Base-by-base conservation (phyloP, 1,140 invertebrate genomes). In the Zophobas morio region DNA sequence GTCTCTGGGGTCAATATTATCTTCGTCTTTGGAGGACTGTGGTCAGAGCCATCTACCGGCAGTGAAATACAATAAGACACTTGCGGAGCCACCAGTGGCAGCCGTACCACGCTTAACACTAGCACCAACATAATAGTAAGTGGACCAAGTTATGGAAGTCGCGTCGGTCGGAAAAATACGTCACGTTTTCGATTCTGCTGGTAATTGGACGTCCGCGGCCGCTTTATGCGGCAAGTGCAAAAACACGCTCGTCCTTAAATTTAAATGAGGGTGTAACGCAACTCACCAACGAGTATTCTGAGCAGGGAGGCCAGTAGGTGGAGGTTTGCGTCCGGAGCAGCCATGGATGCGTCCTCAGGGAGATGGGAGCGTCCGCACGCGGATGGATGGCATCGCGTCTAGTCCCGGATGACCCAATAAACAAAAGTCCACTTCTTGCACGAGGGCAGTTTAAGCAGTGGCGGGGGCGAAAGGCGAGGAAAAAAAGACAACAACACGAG, bases 261-360 rank as follows among this genome's bases (percentile, higher is more conserved):
- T 66, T 46, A 66, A 66, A 66, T 66, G 60, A 66, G 20, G 20
- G 60, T 66, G 49, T 8, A 37, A 78, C 32, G 46, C 34, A 76
- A 82, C 81, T 82, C 76, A 82, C 81, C 81, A 63, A 82, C 81
- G 74, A 82, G 77, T 60, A 82, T 78, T 75, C 80, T 76, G 53
- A 82, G 76, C 63, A 82, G 60, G 40, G 79, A 82, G 71, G 81
- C 79, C 53, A 82, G 78, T 53, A 82, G 75, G 74, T 82, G 81
- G 42, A 76, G 63, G 49, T 82, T 79, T 47, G 79, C 78, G 71
- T 73, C 71, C 57, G 77, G 70, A 42, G 74, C 75, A 51, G 75
- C 81, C 81, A 82, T 82, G 53, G 66, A 78, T 76, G 74, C 51
- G 53, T 71, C 49, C 71, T 78, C 71, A 78, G 56, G 60, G 42